These are phyloP conservation scores for Pipistrellus pygmaeus DNA, from an alignment of 2,797 vertebrate genomes.

Conservation along the genomic window DNA sequence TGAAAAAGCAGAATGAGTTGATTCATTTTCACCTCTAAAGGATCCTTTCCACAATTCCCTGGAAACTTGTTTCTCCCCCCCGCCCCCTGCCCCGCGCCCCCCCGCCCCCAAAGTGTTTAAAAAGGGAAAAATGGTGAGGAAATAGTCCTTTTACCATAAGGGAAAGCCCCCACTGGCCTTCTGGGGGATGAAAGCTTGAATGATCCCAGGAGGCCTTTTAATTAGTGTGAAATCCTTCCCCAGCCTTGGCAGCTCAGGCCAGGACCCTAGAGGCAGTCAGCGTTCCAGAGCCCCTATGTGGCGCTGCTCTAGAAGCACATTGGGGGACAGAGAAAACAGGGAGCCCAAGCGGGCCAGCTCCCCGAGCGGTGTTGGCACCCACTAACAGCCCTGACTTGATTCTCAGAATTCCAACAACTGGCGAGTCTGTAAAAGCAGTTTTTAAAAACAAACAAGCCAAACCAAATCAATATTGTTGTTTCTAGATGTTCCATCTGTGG, in stretches of 20 bases:
- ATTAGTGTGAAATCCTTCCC: conserved; percentile 33
- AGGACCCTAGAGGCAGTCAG: not conserved
- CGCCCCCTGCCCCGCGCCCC: fast-evolving
- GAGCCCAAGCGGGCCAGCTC: not conserved
- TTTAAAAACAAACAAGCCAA: conserved; percentile 48
- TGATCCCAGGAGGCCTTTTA: conserved; percentile 36
- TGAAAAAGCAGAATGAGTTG: conserved; percentile 44
- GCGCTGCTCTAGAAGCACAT: not conserved
- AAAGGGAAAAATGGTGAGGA: conserved; percentile 40
- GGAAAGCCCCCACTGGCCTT: conserved; percentile 27
- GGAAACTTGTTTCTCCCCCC: conserved; percentile 35
- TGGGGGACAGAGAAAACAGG: not conserved
- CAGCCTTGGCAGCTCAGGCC: not conserved
- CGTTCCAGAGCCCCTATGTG: not conserved
- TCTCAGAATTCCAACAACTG: not conserved
- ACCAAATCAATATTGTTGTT: conserved; percentile 37
- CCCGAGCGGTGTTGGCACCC: not conserved
- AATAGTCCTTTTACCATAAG: conserved; percentile 15
- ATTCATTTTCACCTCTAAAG: conserved; percentile 58
- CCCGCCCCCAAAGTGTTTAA: not conserved
- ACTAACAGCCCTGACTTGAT: not conserved
- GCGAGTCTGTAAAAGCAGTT: not conserved
- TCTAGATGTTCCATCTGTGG: not conserved
- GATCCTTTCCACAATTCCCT: conserved; percentile 41
- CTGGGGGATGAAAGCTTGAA: conserved; percentile 7